Evolutionary conservation across 1,140 invertebrate species (phyloP).

Genomic region (Drosophila virilis): DNA sequence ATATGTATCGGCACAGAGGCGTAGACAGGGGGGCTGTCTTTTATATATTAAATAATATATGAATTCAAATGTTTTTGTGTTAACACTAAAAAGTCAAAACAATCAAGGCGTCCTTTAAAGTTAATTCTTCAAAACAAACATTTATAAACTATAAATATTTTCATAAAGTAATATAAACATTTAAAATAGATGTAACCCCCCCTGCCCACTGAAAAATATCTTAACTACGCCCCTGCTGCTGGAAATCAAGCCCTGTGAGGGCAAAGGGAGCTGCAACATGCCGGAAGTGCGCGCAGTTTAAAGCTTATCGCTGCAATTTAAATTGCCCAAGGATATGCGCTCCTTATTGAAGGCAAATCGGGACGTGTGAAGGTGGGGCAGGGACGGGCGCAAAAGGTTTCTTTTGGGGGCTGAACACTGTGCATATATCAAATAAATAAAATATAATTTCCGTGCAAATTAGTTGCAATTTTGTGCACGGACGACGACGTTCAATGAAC

Average conservation of each 20-base stretch:
- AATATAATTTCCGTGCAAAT: conserved; percentile 74
- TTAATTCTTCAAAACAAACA: no score
- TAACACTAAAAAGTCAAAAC: no score
- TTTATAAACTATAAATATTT: no score
- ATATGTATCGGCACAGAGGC: conserved; percentile 1
- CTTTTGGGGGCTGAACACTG: background rate
- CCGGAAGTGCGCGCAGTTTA: conserved; percentile 78
- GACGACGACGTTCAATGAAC: conserved; percentile 66
- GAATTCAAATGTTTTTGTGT: background rate
- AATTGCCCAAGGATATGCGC: conserved; percentile 61
- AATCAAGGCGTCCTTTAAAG: no score
- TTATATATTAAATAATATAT: background rate
- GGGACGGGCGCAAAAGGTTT: background rate
- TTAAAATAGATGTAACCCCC: no score
- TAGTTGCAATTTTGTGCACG: conserved; percentile 76
- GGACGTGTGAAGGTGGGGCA: background rate
- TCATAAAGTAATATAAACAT: no score
- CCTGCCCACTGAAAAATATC: background rate
- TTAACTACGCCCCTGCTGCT: background rate
- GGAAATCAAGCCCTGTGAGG: conserved; percentile 18
- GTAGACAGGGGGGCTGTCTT: background rate
- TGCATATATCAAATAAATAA: conserved; percentile 52
- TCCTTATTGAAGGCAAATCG: conserved; percentile 13
- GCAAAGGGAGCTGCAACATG: conserved; percentile 32
- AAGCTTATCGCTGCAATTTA: conserved; percentile 82